phyloP scores from a whole-genome alignment of 2,797 vertebrate species.

The Holocentrus rufus region DNA sequence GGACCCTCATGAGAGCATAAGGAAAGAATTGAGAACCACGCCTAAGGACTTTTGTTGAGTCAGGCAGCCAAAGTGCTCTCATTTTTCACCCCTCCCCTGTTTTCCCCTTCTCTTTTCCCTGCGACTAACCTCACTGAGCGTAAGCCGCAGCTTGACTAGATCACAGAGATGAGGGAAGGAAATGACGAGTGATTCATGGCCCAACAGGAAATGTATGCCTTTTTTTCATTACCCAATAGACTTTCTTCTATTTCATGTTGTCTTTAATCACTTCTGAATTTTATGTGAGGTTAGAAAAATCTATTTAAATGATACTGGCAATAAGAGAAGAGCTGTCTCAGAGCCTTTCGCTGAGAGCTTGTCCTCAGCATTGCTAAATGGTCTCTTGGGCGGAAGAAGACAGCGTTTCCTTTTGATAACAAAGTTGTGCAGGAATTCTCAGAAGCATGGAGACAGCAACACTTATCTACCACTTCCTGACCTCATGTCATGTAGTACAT shows the following conservation, averaged over 20 bases:
- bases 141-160: conserved; percentile 10
- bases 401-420: conserved; percentile 60
- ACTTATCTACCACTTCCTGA: conserved; percentile 57
- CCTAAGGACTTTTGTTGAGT: conserved; percentile 37
- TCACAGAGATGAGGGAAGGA: conserved; percentile 35
- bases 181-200: conserved; percentile 38
- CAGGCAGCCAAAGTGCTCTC: conserved; percentile 24
- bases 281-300: background rate
- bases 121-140: conserved; percentile 64
- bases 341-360: no score
- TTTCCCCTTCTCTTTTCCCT: conserved; percentile 9
- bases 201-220: background rate
- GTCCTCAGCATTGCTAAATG: background rate
- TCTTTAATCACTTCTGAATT: background rate
- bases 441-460: conserved; percentile 15
- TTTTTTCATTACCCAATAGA: no score
- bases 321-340: background rate
- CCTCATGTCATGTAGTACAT: conserved; percentile 6
- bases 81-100: conserved; percentile 44
- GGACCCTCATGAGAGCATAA: conserved; percentile 14
- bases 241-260: background rate
- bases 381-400: background rate
- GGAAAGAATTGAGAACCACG: conserved; percentile 58
- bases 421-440: conserved; percentile 11
- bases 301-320: background rate